Base-by-base conservation (phyloP, 2,797 vertebrate genomes). In the Percopsis omiscomaycus region DNA sequence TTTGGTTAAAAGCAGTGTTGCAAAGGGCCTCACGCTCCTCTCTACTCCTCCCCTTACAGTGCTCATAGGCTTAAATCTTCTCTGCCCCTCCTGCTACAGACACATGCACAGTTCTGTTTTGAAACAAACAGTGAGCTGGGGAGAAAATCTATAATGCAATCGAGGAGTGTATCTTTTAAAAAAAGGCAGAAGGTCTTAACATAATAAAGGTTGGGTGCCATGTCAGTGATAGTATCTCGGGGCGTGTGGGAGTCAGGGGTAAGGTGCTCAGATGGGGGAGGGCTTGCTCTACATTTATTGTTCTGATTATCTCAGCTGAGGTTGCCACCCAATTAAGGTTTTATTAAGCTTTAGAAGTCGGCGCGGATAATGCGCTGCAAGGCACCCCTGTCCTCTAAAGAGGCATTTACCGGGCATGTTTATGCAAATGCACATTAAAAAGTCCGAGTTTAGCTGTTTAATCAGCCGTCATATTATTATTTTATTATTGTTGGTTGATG, bases 401-500 rank as follows among this genome's bases (percentile, higher is more conserved):
- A 88, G 82, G 79, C 80, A 69, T 91, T 91, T 90, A 91, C 86
- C 81, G 81, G 84, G 74, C 88, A 87, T 89, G 88, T 90, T 92
- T 89, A 90, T 89, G 90, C 86, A 92, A 91, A 91, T 84, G 81
- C 85, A 85, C 86, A 84, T 87, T 89, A 89, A 89, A 88, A 91
- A 89, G 84, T 84, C 66, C 51, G 79, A 85, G 87, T 90, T 90
- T 91, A 91, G 91, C 86, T 90, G 87, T 92, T 91, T 91, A 91
- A 92, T 91, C 89, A 91, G 88, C 88, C 86, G 55, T 90, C 85
- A 86, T 86, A 91, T 92, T 87, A 90, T 89, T 91, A 89, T 92
- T 92, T 92, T 86, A 91, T 90, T 91, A 89, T 92, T 91, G 88
- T 92, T 89, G 85, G 88, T 89, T 89, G 89, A 89, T 89, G 89